A percentile compares a stretch with the other conserved stretches of the same genome.
These are phyloP conservation scores for Byasa hedistus DNA, from an alignment of 2,888 invertebrate genomes.

Conservation along the genomic window DNA sequence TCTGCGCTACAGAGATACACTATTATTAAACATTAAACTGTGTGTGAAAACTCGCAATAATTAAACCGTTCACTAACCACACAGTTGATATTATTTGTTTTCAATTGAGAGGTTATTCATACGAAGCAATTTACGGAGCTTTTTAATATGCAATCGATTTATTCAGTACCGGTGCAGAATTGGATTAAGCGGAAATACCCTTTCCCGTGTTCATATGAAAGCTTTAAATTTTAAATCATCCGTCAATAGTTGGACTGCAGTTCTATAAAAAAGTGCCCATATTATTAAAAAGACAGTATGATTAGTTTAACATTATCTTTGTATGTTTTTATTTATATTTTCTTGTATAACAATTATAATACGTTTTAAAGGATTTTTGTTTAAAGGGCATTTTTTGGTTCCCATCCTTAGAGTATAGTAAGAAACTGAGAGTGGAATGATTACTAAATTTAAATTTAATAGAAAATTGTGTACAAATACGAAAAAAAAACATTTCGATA, in stretches of 20 bases:
- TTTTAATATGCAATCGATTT: conserved; percentile 14
- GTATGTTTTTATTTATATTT: too few relatives aligned
- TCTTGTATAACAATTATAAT: too few relatives aligned
- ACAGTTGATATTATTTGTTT: neutral
- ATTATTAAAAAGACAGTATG: neutral
- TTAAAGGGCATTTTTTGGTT: too few relatives aligned
- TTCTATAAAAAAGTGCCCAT: neutral
- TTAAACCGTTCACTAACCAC: neutral
- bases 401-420: too few relatives aligned
- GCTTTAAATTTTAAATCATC: neutral
- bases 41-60: neutral
- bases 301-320: neutral
- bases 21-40: too few relatives aligned
- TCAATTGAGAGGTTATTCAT: conserved; percentile 3
- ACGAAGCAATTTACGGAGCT: conserved; percentile 8
- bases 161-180: neutral
- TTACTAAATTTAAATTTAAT: too few relatives aligned
- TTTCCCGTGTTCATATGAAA: neutral
- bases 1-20: neutral
- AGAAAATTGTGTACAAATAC: too few relatives aligned
- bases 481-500: too few relatives aligned
- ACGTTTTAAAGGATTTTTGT: too few relatives aligned
- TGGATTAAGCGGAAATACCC: neutral
- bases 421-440: too few relatives aligned
- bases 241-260: neutral